Base-by-base conservation (phyloP, 2,888 invertebrate species). In the Odontothrips loti region DNA sequence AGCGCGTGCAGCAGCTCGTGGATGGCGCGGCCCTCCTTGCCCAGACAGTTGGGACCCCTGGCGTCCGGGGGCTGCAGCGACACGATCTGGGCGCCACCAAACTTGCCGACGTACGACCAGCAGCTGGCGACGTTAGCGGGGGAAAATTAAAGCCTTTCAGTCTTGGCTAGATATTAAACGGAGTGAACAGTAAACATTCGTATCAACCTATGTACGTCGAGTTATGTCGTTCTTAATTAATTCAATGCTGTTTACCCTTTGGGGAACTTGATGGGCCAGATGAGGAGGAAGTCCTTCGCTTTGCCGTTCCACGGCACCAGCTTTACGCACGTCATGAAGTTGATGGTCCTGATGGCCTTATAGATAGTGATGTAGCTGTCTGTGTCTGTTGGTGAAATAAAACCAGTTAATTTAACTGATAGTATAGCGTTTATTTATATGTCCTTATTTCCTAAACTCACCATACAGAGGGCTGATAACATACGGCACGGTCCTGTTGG, bases 1-100 rank as follows among this genome's bases (percentile, higher is more conserved):
- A 94, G 88, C 0, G 93, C 92, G 85, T 95, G 95, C 91, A 95
- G 91, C 58, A 95, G 87, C 86, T 95, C 95, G 86, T 95, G 95
- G 84, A 94, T 91, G n/a, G 94, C 92, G 83, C 93, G 90, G 0
- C 94, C 93, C 85, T 92, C 91, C 48, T 87, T 90, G 79, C 91
- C 92, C 79, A 93, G 88, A 85, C 93, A 93, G 83, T 92, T 92
- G 0, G 90, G 89, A 23, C 92, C 91, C 3, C 85, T 88, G 17
- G 88, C 87, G 84, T 92, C 91, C 0, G 92, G 92, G 0, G 90
- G 88, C 85, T 92, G 91, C 78, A 95, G 87, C 0, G 93, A 92
- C 0, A 95, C 89, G 4, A 93, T 90, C 87, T 95, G 95, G 17
- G 91, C 90, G 0, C 94, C 94, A 0, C 95, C 94, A 78, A 90